phyloP scores from a whole-genome alignment of 2,113 vertebrate genomes.

The Gallinago undulata region DNA sequence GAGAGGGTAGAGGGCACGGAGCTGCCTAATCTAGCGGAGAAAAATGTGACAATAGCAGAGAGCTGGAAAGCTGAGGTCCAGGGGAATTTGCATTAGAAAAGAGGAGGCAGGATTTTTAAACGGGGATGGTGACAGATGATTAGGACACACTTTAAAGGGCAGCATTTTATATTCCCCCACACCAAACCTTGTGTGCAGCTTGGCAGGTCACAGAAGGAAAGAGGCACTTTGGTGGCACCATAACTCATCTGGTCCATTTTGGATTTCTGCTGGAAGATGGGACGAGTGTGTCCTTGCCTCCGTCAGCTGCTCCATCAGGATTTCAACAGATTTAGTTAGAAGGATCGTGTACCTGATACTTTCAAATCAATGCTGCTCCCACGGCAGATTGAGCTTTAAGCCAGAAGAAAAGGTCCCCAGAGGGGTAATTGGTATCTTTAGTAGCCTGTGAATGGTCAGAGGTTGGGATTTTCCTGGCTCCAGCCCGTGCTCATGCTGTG shows the following conservation, averaged over 20 bases:
- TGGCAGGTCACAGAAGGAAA: neutral
- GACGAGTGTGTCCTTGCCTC: neutral
- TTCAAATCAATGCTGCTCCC: neutral
- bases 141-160: neutral
- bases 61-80: neutral
- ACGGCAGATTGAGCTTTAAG: neutral
- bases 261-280: neutral
- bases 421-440: neutral
- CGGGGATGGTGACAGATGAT: neutral
- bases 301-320: neutral
- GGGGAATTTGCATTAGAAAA: neutral
- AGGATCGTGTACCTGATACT: neutral
- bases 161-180: neutral
- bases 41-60: neutral
- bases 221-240: neutral
- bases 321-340: neutral
- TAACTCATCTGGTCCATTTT: neutral
- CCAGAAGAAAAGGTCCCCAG: neutral
- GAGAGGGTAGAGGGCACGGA: neutral
- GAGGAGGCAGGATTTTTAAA: neutral
- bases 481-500: fast-evolving
- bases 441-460: neutral
- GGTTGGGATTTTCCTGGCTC: neutral
- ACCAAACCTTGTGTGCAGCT: neutral
- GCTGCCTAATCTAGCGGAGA: neutral